phyloP scores from a whole-genome alignment of 92 coral and sea anemone species.

The Anthopleura xanthogrammica region DNA sequence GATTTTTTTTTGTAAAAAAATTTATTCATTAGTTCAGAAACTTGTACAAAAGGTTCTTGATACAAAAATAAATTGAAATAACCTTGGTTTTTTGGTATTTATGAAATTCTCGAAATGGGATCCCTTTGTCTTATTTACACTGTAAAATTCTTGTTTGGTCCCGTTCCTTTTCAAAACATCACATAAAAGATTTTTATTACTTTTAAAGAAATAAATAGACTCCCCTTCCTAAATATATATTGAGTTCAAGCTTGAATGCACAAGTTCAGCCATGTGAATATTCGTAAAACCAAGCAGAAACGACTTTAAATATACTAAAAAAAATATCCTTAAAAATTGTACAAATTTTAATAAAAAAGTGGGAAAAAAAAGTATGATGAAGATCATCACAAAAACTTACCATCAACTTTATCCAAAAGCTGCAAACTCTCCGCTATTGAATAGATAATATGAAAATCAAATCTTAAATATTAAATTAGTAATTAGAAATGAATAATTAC shows the following conservation, averaged over 20 bases:
- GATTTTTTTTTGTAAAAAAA: too few species aligned
- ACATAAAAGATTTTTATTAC: not conserved
- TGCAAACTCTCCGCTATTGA: conserved; percentile 36
- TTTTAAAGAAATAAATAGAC: not conserved
- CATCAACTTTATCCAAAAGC: conserved; percentile 36
- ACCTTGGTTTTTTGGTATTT: not conserved
- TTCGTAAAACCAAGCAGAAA: too few species aligned
- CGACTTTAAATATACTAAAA: too few species aligned
- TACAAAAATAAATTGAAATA: too few species aligned
- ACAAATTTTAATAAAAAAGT: not conserved
- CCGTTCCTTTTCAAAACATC: not conserved
- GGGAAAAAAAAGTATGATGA: not conserved
- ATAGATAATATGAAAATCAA: not conserved
- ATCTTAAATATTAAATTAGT: not conserved
- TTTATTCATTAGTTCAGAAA: too few species aligned
- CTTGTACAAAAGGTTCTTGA: too few species aligned
- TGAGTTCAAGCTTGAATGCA: not conserved
- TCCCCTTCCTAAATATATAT: not conserved
- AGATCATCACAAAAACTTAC: not conserved
- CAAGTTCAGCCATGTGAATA: not conserved
- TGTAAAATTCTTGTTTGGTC: too few species aligned
- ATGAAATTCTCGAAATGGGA: not conserved
- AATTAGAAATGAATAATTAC: not conserved
- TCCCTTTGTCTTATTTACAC: not conserved
- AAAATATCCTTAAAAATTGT: not conserved